Evolutionary conservation across 2,113 vertebrate genomes (phyloP).

Genomic region (Lamprotornis superbus): DNA sequence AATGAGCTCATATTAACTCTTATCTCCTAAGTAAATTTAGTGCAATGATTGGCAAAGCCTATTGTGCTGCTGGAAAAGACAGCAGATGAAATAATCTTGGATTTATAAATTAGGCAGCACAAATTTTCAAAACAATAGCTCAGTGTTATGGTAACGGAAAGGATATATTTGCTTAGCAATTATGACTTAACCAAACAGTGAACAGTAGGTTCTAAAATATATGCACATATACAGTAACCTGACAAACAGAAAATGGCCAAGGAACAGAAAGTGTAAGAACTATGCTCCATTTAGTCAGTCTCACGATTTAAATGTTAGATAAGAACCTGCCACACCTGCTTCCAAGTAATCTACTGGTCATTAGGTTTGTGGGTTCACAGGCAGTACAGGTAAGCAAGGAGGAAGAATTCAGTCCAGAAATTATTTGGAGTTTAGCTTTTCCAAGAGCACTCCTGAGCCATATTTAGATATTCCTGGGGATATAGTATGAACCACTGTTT

Average conservation of each 20-base stretch:
- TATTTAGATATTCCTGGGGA: neutral
- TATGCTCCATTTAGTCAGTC: neutral
- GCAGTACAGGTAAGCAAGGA: neutral
- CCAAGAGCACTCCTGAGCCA: neutral
- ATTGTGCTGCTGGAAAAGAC: neutral
- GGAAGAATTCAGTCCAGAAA: neutral
- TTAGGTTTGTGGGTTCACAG: neutral
- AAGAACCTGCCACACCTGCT: neutral
- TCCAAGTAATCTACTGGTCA: neutral
- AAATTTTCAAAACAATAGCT: slow-evolving; percentile 8
- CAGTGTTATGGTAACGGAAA: neutral
- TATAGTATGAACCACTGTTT: neutral
- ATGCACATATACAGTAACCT: neutral
- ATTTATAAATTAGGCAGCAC: neutral
- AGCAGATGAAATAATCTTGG: neutral
- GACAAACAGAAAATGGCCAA: neutral
- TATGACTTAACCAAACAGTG: neutral
- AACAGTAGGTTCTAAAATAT: neutral
- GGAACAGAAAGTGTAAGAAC: neutral
- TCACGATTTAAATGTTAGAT: neutral
- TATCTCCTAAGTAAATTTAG: neutral
- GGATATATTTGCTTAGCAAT: neutral
- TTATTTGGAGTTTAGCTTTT: neutral
- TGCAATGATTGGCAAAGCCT: neutral
- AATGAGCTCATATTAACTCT: neutral